A percentile compares a stretch with the other conserved stretches of the same genome.
Conservation (phyloP, 2,888 invertebrate genomes). For the Nudaria mundana region DNA sequence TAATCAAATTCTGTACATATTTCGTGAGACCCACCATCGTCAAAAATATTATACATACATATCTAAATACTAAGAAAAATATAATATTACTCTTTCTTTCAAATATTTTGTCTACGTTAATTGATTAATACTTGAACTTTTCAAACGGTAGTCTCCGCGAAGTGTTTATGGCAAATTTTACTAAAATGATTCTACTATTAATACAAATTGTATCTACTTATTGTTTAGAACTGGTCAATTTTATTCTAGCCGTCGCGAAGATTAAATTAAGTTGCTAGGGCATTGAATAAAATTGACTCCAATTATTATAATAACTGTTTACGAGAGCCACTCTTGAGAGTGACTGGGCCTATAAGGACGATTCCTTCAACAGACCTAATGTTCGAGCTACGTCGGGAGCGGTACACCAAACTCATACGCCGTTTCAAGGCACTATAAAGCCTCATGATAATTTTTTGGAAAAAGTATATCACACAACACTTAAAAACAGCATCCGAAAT, state of each 20-base stretch:
- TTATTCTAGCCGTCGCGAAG: slow-evolving; percentile 24
- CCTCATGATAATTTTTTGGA: slow-evolving; percentile 59
- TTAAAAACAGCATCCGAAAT: slow-evolving; percentile 69
- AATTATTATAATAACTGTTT: slow-evolving; percentile 18
- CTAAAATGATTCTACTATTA: slow-evolving; percentile 52
- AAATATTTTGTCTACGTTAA: slow-evolving; percentile 51
- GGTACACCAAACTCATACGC: slow-evolving; percentile 52
- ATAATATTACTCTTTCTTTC: slow-evolving; percentile 43
- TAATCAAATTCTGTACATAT: slow-evolving; percentile 26
- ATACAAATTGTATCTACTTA: slow-evolving; percentile 70
- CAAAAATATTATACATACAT: slow-evolving; percentile 42
- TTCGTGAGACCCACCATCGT: slow-evolving; percentile 24
- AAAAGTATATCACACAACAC: slow-evolving; percentile 65
- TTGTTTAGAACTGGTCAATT: slow-evolving; percentile 38
- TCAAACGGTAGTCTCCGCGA: slow-evolving; percentile 38
- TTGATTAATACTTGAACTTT: slow-evolving; percentile 52
- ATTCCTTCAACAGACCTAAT: slow-evolving; percentile 19
- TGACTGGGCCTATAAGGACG: slow-evolving; percentile 16
- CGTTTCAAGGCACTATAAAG: slow-evolving; percentile 70
- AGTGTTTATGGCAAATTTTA: slow-evolving; percentile 48
- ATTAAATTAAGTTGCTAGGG: slow-evolving; percentile 26
- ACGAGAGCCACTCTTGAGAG: slow-evolving; percentile 31
- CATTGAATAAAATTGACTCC: slow-evolving; percentile 21
- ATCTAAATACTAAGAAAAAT: slow-evolving; percentile 62
- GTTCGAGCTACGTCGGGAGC: slow-evolving; percentile 40